Base-by-base conservation (phyloP, 1,140 invertebrate genomes). In the Coelopa frigida region DNA sequence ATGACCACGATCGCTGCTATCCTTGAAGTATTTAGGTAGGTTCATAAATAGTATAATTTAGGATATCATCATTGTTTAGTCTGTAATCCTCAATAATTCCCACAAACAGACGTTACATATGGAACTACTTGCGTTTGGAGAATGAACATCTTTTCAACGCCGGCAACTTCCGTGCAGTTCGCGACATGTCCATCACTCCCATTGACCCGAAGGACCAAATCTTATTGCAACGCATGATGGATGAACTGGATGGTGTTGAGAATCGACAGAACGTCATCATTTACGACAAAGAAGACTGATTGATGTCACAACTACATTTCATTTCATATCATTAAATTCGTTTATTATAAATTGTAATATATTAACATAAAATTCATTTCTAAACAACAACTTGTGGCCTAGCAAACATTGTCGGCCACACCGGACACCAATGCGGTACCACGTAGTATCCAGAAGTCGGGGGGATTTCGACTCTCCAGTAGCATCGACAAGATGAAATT, bases 71-170 rank as follows among this genome's bases (percentile, higher is more conserved):
- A 39, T 22, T 39, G 6, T 15, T 8, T 8, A 36, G 14, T 8
- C 7, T 7, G 14, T 14, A 15, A 39, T 20, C 5, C 24, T 39
- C 24, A 3, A n/a, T n/a, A 12, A 1, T 38, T 18, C 11, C 3
- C 14, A 39, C 21, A 5, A 29, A 2, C 27, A 66, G 62, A 33
- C 62, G 62, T 21, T 66, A 63, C 48, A 61, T 66, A 23, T 66
- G 62, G 62, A 66, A 66, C 36, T 66, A 59, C 70, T 96, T 98
- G 73, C 93, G 95, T 5, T 71, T 99, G 49, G 95, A 99, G 72
- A 99, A 98, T 72, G 95, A 99, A 66, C 95, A 98, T 78, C 74
- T 98, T n/a, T 98, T 98, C 73, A 99, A 98, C 73, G 97, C 94
- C 73, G 94, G 94, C 72, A 91, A 97, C 75, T 99, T 98, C 74